A percentile compares a stretch with the other conserved stretches of the same genome.
phyloP scores from a whole-genome alignment of 2,113 vertebrate genomes.

The Gasterosteus nipponicus region DNA sequence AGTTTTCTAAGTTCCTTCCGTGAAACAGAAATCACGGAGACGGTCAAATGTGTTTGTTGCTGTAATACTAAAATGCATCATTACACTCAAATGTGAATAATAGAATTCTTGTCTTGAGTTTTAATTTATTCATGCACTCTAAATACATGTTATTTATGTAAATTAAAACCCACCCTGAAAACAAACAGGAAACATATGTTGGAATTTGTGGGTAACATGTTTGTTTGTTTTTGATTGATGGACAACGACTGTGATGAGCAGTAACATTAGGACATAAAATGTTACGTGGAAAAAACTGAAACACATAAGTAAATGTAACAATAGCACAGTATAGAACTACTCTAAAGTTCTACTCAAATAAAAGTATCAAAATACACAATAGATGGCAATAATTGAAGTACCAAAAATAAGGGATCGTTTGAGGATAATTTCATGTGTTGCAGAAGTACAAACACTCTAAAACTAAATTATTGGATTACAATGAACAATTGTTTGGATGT shows the following conservation, averaged over 20 bases:
- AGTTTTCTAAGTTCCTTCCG: not conserved
- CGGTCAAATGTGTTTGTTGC: not conserved
- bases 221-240: not conserved
- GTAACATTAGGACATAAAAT: not conserved
- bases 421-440: not conserved
- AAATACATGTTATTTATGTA: not conserved
- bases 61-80: not conserved
- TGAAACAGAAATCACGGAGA: not conserved
- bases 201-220: not conserved
- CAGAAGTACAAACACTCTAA: not conserved
- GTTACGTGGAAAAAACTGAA: not conserved
- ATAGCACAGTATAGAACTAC: not conserved
- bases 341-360: not conserved
- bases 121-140: not conserved
- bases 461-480: not conserved
- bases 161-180: not conserved
- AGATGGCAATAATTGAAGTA: not conserved
- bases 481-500: not conserved
- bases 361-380: not conserved
- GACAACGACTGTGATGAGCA: constrained; percentile 4
- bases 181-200: not conserved
- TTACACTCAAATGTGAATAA: not conserved
- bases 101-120: not conserved
- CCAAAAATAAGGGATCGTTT: not conserved
- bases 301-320: not conserved